These are phyloP conservation scores for Scyliorhinus canicula DNA, from an alignment of 2,797 vertebrate species.

Conservation along the genomic window DNA sequence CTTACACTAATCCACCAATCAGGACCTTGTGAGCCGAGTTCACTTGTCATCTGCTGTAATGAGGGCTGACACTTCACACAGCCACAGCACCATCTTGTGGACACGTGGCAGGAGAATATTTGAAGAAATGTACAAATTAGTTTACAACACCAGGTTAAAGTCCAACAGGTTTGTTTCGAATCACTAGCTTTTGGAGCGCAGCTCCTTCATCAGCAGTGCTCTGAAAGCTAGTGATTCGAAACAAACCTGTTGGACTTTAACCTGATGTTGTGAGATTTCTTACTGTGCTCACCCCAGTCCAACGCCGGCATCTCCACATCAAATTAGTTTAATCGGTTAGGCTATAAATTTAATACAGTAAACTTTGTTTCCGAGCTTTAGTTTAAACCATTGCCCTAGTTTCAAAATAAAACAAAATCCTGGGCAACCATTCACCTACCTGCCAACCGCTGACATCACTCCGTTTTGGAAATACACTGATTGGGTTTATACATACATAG, in stretches of 20 bases:
- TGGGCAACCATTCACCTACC: not conserved
- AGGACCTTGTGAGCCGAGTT: not conserved
- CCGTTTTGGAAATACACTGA: too few species aligned
- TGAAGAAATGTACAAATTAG: not conserved
- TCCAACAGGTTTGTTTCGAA: too few species aligned
- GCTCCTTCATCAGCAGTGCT: too few species aligned
- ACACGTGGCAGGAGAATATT: not conserved
- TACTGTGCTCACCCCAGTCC: too few species aligned
- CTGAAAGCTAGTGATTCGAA: too few species aligned
- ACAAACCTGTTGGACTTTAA: too few species aligned
- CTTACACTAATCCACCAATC: not conserved
- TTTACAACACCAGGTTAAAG: too few species aligned
- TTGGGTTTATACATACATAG: too few species aligned
- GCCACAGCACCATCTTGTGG: slow-evolving; percentile 17
- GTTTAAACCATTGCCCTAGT: too few species aligned
- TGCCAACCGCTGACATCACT: not conserved
- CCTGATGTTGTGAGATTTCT: too few species aligned
- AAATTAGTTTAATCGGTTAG: not conserved
- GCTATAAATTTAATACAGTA: not conserved
- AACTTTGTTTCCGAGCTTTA: not conserved
- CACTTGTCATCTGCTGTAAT: not conserved
- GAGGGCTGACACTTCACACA: not conserved
- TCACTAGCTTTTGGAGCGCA: too few species aligned
- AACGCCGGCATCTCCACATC: too few species aligned
- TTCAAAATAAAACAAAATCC: not conserved